phyloP scores from a whole-genome alignment of 2,113 vertebrate species.

The Psammodynastes pulverulentus region DNA sequence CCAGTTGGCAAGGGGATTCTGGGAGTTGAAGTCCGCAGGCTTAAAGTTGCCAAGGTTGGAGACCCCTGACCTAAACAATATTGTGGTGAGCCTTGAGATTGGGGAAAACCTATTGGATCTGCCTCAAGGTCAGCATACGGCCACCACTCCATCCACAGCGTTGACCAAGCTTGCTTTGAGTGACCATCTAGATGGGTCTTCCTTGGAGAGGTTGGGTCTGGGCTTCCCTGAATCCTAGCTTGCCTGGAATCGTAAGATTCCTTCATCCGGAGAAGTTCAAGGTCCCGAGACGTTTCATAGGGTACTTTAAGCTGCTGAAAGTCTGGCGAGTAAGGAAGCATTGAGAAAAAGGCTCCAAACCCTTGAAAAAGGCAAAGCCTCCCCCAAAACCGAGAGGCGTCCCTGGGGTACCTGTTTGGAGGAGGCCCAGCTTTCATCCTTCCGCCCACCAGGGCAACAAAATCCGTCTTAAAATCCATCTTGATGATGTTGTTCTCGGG shows the following conservation, averaged over 20 bases:
- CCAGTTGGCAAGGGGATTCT: no score
- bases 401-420: constrained; percentile 61
- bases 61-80: no score
- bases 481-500: constrained; percentile 64
- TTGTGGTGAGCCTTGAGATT: not conserved
- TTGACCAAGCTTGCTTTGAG: not conserved
- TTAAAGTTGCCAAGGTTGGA: no score
- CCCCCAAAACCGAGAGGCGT: not conserved
- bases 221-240: not conserved
- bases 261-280: not conserved
- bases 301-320: not conserved
- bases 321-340: not conserved
- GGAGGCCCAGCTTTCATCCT: constrained; percentile 62
- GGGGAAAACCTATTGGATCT: not conserved
- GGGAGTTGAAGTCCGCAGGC: no score
- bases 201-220: not conserved
- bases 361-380: not conserved
- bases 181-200: not conserved
- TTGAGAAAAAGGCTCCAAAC: not conserved
- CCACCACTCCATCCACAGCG: not conserved
- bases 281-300: not conserved
- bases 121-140: not conserved
- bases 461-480: constrained; percentile 68
- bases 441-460: constrained; percentile 57
- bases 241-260: not conserved